Conservation (phyloP, 92 coral and sea anemone genomes). For the Epizoanthus stellaris region DNA sequence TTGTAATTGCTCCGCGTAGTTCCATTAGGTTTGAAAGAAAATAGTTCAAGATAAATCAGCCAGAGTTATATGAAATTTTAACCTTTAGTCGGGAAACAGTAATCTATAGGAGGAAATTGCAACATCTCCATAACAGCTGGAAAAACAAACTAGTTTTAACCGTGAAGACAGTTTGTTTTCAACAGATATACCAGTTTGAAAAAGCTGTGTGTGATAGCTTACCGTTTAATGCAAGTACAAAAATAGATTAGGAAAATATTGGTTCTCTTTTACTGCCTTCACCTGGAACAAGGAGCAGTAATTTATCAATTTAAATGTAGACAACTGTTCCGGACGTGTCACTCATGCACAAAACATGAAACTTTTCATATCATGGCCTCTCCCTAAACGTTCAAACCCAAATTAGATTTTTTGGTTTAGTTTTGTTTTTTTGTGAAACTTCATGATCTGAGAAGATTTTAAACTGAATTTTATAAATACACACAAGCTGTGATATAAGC, state of each 20-base stretch:
- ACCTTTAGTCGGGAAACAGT: neutral
- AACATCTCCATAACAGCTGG: conserved; percentile 61
- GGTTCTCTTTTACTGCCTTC: conserved; percentile 2
- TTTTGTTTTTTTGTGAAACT: neutral
- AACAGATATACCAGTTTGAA: conserved; percentile 31
- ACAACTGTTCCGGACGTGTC: conserved; percentile 14
- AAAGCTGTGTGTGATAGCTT: conserved; percentile 2
- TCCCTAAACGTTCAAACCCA: neutral
- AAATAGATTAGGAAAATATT: conserved; percentile 17
- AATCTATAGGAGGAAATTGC: conserved; percentile 52
- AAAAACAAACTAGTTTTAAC: conserved; percentile 54
- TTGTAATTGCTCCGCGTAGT: neutral
- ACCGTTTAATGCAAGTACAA: conserved; percentile 9
- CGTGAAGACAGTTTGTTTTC: conserved; percentile 48
- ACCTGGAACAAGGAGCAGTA: neutral
- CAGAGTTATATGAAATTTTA: neutral
- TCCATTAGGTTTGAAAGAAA: neutral
- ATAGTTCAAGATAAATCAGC: neutral
- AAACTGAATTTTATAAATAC: neutral
- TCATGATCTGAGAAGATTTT: neutral
- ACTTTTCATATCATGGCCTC: conserved; percentile 5
- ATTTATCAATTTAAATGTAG: neutral
- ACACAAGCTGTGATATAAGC: conserved; percentile 2
- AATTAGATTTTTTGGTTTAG: neutral
- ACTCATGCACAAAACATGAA: neutral